Base-by-base conservation (phyloP, 92 coral and sea anemone species). In the Epizoanthus rinbou region DNA sequence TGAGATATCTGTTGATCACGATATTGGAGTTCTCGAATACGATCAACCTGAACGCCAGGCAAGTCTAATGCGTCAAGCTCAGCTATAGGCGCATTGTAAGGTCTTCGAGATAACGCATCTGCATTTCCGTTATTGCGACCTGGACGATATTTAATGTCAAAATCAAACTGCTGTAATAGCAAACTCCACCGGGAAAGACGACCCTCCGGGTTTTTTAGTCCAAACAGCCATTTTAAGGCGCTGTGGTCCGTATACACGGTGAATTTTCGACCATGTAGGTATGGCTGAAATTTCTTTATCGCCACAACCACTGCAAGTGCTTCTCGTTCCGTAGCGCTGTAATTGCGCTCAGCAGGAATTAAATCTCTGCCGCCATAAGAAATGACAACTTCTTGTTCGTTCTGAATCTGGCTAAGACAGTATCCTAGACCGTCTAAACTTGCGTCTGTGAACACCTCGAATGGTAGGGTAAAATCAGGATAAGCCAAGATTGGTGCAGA, bases 361-460 rank as follows among this genome's bases (percentile, higher is more conserved):
- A 75, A 56, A 22, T 75, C 65, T 45, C 88, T 80, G 13, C 85
- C 76, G 0, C 80, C 89, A 50, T 86, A 86, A 22, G 79, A 65
- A 1, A 86, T 71, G 0, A 79, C 85, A 0, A 68, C 76, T 58
- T 86, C 85, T 19, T 43, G 31, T 2, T 64, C 80, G 14, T 79
- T 68, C 13, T 86, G 80, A 5, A 50, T 79, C 35, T 86, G 76
- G 19, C 75, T 76, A 3, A 85, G 79, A 13, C 80, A 68, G 39
- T 64, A 85, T 4, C 88, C 88, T 14, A 85, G 45, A 53, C 78
- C 88, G 16, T 66, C 62, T 7, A 73, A 64, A 35, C 79, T 85
- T 10, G 88, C 88, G n/a, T 85, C 88, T 5, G 74, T 74, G 39
- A 76, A 66, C 22, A 85, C 69, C 11, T 85, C 79, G 22, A 85